A percentile compares a stretch with the other conserved stretches of the same genome.
These are phyloP conservation scores for Polyodon spathula DNA, from an alignment of 2,113 vertebrate species.

Conservation along the genomic window DNA sequence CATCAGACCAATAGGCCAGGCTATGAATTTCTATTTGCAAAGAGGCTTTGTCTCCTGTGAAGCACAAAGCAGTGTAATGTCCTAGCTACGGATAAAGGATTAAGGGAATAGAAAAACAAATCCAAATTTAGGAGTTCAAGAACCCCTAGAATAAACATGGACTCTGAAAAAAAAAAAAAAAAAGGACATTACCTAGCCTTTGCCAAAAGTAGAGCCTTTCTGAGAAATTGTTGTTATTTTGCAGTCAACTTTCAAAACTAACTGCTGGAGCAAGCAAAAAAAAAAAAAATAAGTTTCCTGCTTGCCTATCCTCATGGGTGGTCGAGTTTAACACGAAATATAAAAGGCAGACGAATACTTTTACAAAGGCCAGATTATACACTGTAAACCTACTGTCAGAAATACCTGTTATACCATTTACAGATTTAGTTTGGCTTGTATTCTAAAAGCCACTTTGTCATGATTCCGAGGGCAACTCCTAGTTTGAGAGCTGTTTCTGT, in stretches of 20 bases:
- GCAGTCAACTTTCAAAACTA: constrained; percentile 55
- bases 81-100: constrained; percentile 36
- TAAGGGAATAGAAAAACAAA: constrained; percentile 46
- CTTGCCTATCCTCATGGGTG: constrained; percentile 75
- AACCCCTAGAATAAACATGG: constrained; percentile 74
- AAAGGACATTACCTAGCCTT: constrained; percentile 53
- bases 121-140: constrained; percentile 75
- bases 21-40: constrained; percentile 14
- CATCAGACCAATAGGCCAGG: constrained; percentile 2
- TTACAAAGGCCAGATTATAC: constrained; percentile 81
- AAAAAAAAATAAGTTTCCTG: constrained; percentile 49
- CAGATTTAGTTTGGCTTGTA: constrained; percentile 47
- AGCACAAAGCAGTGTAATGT: constrained; percentile 20
- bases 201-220: constrained; percentile 53
- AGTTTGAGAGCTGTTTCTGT: constrained; percentile 3
- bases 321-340: constrained; percentile 72
- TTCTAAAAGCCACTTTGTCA: neutral
- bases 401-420: constrained; percentile 57
- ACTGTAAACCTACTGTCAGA: constrained; percentile 84
- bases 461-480: neutral
- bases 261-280: constrained; percentile 50
- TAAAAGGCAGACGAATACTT: constrained; percentile 84
- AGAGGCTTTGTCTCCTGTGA: constrained; percentile 13
- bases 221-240: constrained; percentile 59
- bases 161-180: constrained; percentile 29